phyloP scores from a whole-genome alignment of 2,113 vertebrate species.

The Osmerus mordax region DNA sequence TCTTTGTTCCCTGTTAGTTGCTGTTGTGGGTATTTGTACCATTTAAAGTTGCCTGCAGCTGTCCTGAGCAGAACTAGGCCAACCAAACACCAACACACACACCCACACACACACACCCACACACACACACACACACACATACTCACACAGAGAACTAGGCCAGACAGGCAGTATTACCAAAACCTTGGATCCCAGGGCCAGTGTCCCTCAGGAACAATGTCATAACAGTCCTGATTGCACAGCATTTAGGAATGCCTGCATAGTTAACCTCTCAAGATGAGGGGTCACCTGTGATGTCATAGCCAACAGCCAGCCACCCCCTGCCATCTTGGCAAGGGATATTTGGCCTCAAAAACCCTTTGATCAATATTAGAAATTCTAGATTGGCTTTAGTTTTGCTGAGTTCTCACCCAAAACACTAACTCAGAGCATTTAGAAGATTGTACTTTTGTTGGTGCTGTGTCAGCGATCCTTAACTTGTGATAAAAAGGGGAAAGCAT shows the following conservation, averaged over 20 bases:
- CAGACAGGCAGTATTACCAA: slow-evolving; percentile 51
- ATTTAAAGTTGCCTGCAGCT: slow-evolving; percentile 49
- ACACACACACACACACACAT: slow-evolving; percentile 26
- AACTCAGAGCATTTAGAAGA: too few species aligned
- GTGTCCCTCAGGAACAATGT: slow-evolving; percentile 63
- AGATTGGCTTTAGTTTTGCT: slow-evolving; percentile 22
- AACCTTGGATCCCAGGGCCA: slow-evolving; percentile 55
- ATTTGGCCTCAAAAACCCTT: slow-evolving; percentile 55
- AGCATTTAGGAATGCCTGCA: slow-evolving; percentile 64
- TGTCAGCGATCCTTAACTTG: too few species aligned
- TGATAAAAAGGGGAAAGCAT: too few species aligned
- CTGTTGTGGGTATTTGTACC: slow-evolving; percentile 22
- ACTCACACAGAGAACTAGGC: slow-evolving; percentile 54
- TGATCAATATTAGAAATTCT: slow-evolving; percentile 49
- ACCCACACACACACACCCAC: slow-evolving; percentile 22
- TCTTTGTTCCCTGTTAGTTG: slow-evolving; percentile 7
- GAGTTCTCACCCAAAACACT: too few species aligned
- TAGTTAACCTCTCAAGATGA: slow-evolving; percentile 60
- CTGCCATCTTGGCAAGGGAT: slow-evolving; percentile 38
- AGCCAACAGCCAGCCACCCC: slow-evolving; percentile 17
- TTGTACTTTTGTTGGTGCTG: neutral
- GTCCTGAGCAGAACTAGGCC: slow-evolving; percentile 56
- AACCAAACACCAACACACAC: slow-evolving; percentile 35
- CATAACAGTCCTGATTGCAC: slow-evolving; percentile 67
- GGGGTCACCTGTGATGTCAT: slow-evolving; percentile 59